Evolutionary conservation across 92 coral and sea anemone genomes (phyloP), one percentile per base, ranked within the genome.

Genomic region (Scolanthus callimorphus): DNA sequence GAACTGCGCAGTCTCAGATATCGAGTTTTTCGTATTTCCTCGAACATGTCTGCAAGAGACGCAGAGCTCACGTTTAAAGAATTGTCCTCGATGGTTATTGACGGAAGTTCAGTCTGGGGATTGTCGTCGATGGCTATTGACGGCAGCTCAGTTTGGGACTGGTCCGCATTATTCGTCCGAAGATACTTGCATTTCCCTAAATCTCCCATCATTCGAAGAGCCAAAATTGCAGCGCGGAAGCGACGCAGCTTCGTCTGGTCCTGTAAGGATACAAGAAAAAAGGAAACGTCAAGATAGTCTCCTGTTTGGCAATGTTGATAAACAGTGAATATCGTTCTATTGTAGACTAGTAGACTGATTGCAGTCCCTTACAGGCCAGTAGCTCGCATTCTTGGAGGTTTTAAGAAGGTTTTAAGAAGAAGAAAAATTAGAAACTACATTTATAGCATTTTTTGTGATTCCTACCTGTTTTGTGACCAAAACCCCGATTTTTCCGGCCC

Each of bases 21-120:
- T 11, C 73, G 28, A 17, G 61, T 51, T 13, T 66, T 25, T 38
- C 31, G 51, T 12, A 66, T 39, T 41, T 51, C 73, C 25, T 66
- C 73, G n/a, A 66, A 54, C 73, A 66, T 66, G 8, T 66, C 61
- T 20, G 73, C 73, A 11, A 66, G 54, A n/a, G 73, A 66, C 0
- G 2, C 45, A 4, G 31, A 30, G 20, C 61, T 65, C 37, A 50
- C 24, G 17, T 25, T 52, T 1, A 65, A 27, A 21, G 29, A 50
- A 6, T 39, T 57, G 1, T 48, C 57, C 11, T 20, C 26, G 0
- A 28, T 21, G 2, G 1, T 21, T 55, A 3, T 29, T 64, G 50
- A 48, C 19, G 8, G 13, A n/a, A 25, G 25, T 15, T 37, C 21
- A 12, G 6, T n/a, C 17, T 56, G 22, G 22, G 62, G 2, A 15